These are phyloP conservation scores for Naso thynnoides DNA, from an alignment of 2,797 vertebrate species.

Conservation along the genomic window DNA sequence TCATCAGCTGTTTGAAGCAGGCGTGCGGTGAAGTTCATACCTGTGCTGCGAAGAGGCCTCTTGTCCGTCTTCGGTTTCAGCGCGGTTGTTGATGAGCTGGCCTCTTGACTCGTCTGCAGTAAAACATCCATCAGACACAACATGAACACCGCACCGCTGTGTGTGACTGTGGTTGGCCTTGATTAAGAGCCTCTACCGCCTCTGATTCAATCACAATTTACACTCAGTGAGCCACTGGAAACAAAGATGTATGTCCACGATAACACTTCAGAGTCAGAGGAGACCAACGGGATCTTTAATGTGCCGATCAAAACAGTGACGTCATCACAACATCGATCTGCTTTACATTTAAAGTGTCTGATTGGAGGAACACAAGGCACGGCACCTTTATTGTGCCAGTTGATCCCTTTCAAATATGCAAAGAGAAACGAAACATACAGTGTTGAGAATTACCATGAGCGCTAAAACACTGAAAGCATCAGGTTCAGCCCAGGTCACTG, in stretches of 20 bases:
- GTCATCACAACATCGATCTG: neutral
- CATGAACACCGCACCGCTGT: neutral
- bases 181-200: neutral
- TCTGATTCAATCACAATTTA: slow-evolving; percentile 1
- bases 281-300: too few species aligned
- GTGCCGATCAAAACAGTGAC: neutral
- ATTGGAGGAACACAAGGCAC: neutral
- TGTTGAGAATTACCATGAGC: too few species aligned
- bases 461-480: too few species aligned
- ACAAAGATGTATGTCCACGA: neutral
- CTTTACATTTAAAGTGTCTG: neutral
- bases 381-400: neutral
- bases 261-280: neutral
- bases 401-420: neutral
- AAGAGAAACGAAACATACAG: neutral
- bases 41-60: slow-evolving; percentile 86
- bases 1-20: neutral
- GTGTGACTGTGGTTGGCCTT: neutral
- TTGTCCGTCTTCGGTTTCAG: slow-evolving; percentile 87
- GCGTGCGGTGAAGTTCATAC: slow-evolving; percentile 70
- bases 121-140: neutral
- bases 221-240: neutral
- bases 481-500: too few species aligned
- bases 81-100: slow-evolving; percentile 74
- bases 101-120: slow-evolving; percentile 78